Evolutionary conservation across 92 coral and sea anemone species (phyloP), one percentile per base, ranked within the genome.

Genomic region (Muricea muricata): DNA sequence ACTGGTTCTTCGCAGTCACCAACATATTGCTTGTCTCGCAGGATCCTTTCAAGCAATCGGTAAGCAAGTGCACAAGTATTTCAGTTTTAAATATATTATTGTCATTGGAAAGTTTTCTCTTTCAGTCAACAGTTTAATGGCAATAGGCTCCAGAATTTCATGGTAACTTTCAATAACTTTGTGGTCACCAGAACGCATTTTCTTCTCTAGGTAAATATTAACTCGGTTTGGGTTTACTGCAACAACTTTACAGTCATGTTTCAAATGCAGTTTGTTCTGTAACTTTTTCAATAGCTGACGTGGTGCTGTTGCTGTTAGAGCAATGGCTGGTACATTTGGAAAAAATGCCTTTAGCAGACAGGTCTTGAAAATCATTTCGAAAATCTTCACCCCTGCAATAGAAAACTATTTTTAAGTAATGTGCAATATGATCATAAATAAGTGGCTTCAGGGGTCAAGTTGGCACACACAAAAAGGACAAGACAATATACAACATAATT

Each of bases 131-230:
- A 85, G 84, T 5, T 68, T 82, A 33, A 65, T 25, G n/a, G 89
- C 89, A 54, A 86, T 86, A 33, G 85, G 90, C 0, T 23, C 7
- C 0, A 86, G 23, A 33, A 86, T 86, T 0, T 54, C 40, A 33
- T 79, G 75, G 31, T 79, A 78, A 91, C 91, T 65, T 73, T 84
- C 86, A 77, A 56, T 26, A 58, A 82, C 83, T 60, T 91, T 63
- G 71, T 81, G 89, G 47, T 87, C 75, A 65, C 87, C 76, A 58
- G 61, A 23, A 0, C 85, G 82, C 28, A 91, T 26, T 56, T 86
- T 88, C 86, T 88, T 87, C 50, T 84, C 83, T 21, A 80, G 67
- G 73, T 73, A 91, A 56, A 91, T 84, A 76, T 88, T 91, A 12
- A 40, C 29, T 20, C 87, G 86, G 65, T 91, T 91, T 40, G 87